Evolutionary conservation across 2,888 invertebrate species (phyloP).

Genomic region (Altica lythri): DNA sequence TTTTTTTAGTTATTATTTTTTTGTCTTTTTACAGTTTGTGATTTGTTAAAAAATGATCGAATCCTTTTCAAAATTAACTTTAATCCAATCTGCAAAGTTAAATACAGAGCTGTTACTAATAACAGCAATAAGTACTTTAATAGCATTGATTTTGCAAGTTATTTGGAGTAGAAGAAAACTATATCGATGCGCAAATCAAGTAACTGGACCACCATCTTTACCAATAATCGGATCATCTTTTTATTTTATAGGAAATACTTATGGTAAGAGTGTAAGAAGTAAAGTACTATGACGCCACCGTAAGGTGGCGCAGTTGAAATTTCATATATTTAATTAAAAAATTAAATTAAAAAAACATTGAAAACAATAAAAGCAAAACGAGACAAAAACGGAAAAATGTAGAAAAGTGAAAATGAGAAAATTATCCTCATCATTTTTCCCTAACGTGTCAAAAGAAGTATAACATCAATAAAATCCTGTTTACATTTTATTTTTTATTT

Average conservation of each 20-base stretch:
- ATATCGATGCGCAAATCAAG: slow-evolving; percentile 36
- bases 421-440: background rate
- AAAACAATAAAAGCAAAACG: too few species aligned
- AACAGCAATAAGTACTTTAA: slow-evolving; percentile 15
- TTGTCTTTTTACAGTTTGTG: background rate
- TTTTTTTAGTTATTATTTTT: background rate
- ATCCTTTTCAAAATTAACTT: background rate
- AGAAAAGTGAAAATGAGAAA: too few species aligned
- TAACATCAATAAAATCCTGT: background rate
- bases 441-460: background rate
- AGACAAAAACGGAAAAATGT: too few species aligned
- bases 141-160: slow-evolving; percentile 38
- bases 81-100: background rate
- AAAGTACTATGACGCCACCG: background rate
- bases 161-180: slow-evolving; percentile 42
- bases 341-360: too few species aligned
- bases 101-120: slow-evolving; percentile 25
- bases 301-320: background rate
- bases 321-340: background rate
- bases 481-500: background rate
- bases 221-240: slow-evolving; percentile 44
- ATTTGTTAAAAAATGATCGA: background rate
- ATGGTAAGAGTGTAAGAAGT: slow-evolving; percentile 33
- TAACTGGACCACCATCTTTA: slow-evolving; percentile 41
- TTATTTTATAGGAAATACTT: slow-evolving; percentile 39